Evolutionary conservation across 2,888 invertebrate species (phyloP), one percentile per base, ranked within the genome.

Genomic region (Drosophila picticornis): DNA sequence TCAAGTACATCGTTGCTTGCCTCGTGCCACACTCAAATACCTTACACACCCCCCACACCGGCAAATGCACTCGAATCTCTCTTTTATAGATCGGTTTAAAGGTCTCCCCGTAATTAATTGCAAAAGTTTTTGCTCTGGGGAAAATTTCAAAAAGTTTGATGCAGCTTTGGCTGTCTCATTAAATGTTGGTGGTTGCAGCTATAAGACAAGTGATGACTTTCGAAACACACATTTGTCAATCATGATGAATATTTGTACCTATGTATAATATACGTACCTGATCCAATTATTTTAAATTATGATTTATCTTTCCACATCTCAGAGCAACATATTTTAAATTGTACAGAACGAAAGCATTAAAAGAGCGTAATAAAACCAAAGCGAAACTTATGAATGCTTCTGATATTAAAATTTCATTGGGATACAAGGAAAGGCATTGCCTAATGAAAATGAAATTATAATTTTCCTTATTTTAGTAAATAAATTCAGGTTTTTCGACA

Each of bases 31-130:
- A 29, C 29, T 40, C 48, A 51, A 29, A 22, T 27, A 36, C 46
- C 22, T 51, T 38, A 19, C 19, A 19, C 10, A 19, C 38, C 9
- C 9, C 38, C 19, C 13, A 9, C 43, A 34, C 48, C n/a, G 5
- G 9, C n/a, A n/a, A n/a, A n/a, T 4, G 36, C 36, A 27, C 36
- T 51, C 56, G 50, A 50, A 48, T 55, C 53, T 48, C 56, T 43
- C 48, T 50, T 36, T 55, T 56, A 61, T 61, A 57, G 60, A 55
- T 69, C 52, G 57, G 59, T 72, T 77, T 63, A 80, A 77, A 69
- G 80, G 73, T 77, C 80, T 52, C 59, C 34, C 71, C 68, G 80
- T 85, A 90, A 86, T 86, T 90, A 86, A 86, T 86, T 86, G 88
- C 80, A 88, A 90, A 85, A 85, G 78, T 85, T 85, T 87, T 67